A percentile compares a stretch with the other conserved stretches of the same genome.
Evolutionary conservation across 2,113 vertebrate species (phyloP).

Genomic region (Carettochelys insculpta): DNA sequence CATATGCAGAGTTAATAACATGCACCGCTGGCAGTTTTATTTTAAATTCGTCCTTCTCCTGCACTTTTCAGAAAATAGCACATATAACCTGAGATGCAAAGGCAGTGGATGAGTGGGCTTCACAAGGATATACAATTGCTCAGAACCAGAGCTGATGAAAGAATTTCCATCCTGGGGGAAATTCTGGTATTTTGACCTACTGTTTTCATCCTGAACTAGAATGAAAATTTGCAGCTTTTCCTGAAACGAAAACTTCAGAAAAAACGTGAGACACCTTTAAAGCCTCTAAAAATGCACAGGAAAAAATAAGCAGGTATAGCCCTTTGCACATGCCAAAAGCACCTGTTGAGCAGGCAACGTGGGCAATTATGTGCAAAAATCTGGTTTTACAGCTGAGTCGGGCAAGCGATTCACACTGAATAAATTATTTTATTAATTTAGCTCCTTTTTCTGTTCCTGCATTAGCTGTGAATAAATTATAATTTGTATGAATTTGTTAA

Average conservation of each 20-base stretch:
- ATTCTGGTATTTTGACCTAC: not conserved
- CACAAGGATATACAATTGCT: not conserved
- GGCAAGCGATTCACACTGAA: not conserved
- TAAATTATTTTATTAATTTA: not conserved
- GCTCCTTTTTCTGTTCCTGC: not conserved
- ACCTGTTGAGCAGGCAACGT: not conserved
- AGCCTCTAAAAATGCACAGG: not conserved
- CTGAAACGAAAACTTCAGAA: not conserved
- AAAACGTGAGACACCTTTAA: not conserved
- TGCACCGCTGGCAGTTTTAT: not conserved
- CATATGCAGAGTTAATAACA: not conserved
- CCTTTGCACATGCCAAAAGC: not conserved
- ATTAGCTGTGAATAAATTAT: not conserved
- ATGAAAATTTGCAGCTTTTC: not conserved
- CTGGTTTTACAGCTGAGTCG: not conserved
- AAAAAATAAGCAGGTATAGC: not conserved
- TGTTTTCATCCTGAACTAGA: not conserved
- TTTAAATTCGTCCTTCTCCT: not conserved
- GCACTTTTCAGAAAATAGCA: not conserved
- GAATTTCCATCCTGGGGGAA: not conserved
- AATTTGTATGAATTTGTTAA: not conserved
- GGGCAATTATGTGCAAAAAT: not conserved
- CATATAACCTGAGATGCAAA: not conserved
- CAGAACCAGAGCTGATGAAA: not conserved
- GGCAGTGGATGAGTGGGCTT: not conserved